Percentiles rank a stretch among this genome's conserved stretches.
These are phyloP conservation scores for Sycophila texana DNA, from an alignment of 2,888 invertebrate genomes.

Conservation along the genomic window DNA sequence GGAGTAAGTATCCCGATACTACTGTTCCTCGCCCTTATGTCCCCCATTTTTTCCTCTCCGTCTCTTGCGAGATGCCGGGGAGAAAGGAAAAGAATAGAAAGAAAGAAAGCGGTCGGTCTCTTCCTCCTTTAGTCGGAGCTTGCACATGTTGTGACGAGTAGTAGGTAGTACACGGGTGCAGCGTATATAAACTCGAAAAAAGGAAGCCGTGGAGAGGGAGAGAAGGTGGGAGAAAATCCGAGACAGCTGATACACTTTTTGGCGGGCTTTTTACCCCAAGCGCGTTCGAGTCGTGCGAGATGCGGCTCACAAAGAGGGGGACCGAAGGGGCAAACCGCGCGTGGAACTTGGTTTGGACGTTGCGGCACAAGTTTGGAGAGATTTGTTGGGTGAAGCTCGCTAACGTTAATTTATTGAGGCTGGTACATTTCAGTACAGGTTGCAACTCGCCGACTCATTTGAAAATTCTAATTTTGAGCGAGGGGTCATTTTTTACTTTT, in stretches of 20 bases:
- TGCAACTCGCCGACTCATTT: not conserved
- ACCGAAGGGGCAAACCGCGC: slow-evolving; percentile 1
- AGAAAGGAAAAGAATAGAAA: not conserved
- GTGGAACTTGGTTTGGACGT: slow-evolving; percentile 1
- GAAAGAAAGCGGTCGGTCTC: slow-evolving; percentile 7
- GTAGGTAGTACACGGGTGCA: too few species aligned
- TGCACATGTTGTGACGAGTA: not conserved
- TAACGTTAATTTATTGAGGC: slow-evolving; percentile 31
- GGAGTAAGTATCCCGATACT: not conserved
- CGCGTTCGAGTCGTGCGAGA: slow-evolving; percentile 25
- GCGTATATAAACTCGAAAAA: not conserved
- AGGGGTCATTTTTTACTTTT: too few species aligned
- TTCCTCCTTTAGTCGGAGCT: slow-evolving; percentile 4
- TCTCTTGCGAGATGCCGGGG: not conserved
- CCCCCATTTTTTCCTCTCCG: not conserved
- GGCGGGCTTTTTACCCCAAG: slow-evolving; percentile 66
- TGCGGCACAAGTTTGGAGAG: slow-evolving; percentile 21
- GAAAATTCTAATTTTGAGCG: too few species aligned
- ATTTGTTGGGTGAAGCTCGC: slow-evolving; percentile 33
- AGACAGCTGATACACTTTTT: slow-evolving; percentile 75
- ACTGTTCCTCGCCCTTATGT: slow-evolving; percentile 10
- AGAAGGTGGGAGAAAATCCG: slow-evolving; percentile 62
- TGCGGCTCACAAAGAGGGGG: slow-evolving; percentile 32
- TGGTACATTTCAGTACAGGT: not conserved
- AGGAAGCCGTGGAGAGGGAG: slow-evolving; percentile 40